Evolutionary conservation across 2,888 invertebrate species (phyloP).

Genomic region (Diarsia brunnea): DNA sequence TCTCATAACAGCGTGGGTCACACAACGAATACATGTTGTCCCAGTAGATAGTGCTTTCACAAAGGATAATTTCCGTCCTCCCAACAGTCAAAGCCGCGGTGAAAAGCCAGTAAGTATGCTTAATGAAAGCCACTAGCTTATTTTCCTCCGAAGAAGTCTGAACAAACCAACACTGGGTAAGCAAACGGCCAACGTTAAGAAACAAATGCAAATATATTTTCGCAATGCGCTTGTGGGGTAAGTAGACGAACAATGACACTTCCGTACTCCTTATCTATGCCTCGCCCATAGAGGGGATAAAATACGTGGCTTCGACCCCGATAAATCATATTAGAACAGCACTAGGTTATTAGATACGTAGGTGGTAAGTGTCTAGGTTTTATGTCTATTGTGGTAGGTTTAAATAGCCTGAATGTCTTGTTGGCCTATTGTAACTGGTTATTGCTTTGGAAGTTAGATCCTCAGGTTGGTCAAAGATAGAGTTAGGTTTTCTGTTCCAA

Average conservation of each 20-base stretch:
- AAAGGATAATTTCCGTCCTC: not conserved
- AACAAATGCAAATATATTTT: conserved; percentile 59
- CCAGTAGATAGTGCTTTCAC: not conserved
- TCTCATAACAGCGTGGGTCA: not conserved
- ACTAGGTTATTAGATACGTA: conserved; percentile 5
- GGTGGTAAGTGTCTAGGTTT: conserved; percentile 5
- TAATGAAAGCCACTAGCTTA: not conserved
- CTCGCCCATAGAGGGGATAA: conserved; percentile 38
- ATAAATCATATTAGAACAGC: conserved; percentile 38
- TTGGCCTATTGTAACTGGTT: no score
- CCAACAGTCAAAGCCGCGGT: not conserved
- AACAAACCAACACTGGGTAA: conserved; percentile 20
- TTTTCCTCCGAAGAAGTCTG: conserved; percentile 3
- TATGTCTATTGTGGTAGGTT: not conserved
- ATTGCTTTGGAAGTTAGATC: not conserved
- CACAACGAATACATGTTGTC: not conserved
- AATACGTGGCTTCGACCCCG: conserved; percentile 46
- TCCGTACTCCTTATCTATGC: conserved; percentile 56
- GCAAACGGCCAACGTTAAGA: conserved; percentile 46
- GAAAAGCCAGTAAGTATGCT: not conserved
- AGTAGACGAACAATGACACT: conserved; percentile 48
- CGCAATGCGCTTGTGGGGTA: conserved; percentile 49
- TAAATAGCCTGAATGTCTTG: not conserved
- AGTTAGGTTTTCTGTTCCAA: not conserved
- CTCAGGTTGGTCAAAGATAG: not conserved